Base-by-base conservation (phyloP, 2,113 vertebrate species). In the Pachycephala philippinensis region DNA sequence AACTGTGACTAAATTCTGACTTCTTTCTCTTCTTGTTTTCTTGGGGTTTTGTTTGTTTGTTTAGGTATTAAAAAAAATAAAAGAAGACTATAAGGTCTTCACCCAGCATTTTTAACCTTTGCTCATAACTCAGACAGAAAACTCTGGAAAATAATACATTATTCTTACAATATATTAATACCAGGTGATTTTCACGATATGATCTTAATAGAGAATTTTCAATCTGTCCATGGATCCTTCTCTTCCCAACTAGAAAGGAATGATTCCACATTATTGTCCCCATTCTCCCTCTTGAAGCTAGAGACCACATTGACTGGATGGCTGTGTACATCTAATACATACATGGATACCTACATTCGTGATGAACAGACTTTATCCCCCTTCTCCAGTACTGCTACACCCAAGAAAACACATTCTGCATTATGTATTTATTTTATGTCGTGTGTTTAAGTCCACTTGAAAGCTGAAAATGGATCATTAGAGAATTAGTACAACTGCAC, bases 241-340 rank as follows among this genome's bases (percentile, higher is more conserved):
- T 56, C 9, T 61, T 85, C 28, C 13, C 13, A 69, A 1, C 1
- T 45, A 49, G n/a, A 79, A 82, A 30, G 18, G 6, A 66, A 66
- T 53, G 2, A 53, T 56, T 52, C 7, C 5, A 37, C 10, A 28
- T 53, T 28, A 50, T 61, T 70, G 7, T 91, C 6, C 53, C 1
- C 2, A 0, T 8, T 60, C 16, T 78, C 72, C 24, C 24, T 64
- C 17, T 80, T 57, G 37, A 81, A 91, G 22, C 15, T 31, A 57
- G 11, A 78, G 3, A 30, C 1, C 1, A 16, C 11, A 13, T 18
- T 57, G 28, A 6, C 52, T 44, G 30, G 9, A 23, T 39, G 28
- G 4, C 20, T 56, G 2, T n/a, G 28, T 26, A 28, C 3, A 33
- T 40, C 33, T 45, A 33, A 39, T 44, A 30, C 0, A 0, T 11